Evolutionary conservation across 2,888 invertebrate genomes (phyloP).

Genomic region (Leucoma salicis): DNA sequence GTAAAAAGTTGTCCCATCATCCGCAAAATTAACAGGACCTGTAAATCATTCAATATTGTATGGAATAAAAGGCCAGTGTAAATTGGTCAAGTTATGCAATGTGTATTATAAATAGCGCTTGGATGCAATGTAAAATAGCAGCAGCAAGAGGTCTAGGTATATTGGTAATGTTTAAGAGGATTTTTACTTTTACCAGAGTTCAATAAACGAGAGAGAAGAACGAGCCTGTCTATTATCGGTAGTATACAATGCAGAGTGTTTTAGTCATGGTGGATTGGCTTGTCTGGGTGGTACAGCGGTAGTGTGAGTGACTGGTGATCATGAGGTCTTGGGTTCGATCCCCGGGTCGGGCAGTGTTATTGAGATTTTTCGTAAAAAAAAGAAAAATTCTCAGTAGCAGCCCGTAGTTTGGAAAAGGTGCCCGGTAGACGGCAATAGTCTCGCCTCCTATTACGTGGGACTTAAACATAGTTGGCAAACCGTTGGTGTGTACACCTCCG

Average conservation of each 20-base stretch:
- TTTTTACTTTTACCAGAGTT: slow-evolving; percentile 61
- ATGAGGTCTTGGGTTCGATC: too few relatives aligned
- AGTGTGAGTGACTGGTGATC: too few relatives aligned
- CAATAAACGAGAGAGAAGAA: slow-evolving; percentile 70
- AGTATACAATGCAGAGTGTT: slow-evolving; percentile 48
- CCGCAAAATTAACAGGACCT: slow-evolving; percentile 29
- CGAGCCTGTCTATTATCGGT: slow-evolving; percentile 72
- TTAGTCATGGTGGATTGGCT: too few relatives aligned
- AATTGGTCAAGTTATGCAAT: slow-evolving; percentile 11
- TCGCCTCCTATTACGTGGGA: too few relatives aligned
- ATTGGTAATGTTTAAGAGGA: slow-evolving; percentile 25
- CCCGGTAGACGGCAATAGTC: too few relatives aligned
- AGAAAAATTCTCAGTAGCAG: too few relatives aligned
- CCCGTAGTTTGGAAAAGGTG: too few relatives aligned
- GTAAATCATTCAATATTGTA: slow-evolving; percentile 12
- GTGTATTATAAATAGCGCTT: slow-evolving; percentile 14
- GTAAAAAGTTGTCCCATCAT: slow-evolving; percentile 37
- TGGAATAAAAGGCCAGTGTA: slow-evolving; percentile 16
- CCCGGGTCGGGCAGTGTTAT: too few relatives aligned
- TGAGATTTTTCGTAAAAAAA: too few relatives aligned
- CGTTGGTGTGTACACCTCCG: too few relatives aligned
- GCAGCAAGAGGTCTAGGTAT: slow-evolving; percentile 18
- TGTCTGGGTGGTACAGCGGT: too few relatives aligned
- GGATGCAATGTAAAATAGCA: background rate
- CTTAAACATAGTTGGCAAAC: too few relatives aligned